A percentile compares a stretch with the other conserved stretches of the same genome.
Conservation (phyloP, 2,113 vertebrate species). For the Rhinolophus sinicus region DNA sequence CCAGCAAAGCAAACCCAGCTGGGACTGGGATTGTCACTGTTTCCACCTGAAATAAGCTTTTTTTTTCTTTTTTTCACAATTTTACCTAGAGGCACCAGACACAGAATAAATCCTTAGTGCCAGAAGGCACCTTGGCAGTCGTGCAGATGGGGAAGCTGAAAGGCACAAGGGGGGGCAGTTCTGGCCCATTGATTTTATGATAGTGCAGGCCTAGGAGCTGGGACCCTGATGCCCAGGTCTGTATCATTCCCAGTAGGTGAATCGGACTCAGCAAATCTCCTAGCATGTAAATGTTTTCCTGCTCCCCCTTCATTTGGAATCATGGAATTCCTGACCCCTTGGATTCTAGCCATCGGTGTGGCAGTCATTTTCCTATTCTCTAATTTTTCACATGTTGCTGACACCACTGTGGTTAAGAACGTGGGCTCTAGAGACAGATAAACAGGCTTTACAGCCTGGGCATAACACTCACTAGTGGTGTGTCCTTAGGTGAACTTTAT, state of each 20-base stretch:
- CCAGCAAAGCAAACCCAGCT: background rate
- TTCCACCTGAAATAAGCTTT: background rate
- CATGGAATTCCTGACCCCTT: background rate
- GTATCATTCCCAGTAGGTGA: background rate
- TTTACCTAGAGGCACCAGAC: background rate
- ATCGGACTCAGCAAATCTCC: background rate
- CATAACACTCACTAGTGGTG: background rate
- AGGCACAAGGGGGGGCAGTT: fast-evolving
- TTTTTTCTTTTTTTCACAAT: background rate
- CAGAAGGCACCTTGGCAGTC: background rate
- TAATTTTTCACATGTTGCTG: background rate
- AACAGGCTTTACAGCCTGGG: background rate
- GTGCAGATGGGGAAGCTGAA: background rate
- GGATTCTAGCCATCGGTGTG: background rate
- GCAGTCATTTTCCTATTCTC: background rate
- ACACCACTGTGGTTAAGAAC: background rate
- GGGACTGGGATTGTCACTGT: background rate
- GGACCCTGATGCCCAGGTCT: background rate
- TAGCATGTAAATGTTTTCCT: fast-evolving
- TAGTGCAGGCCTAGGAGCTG: background rate
- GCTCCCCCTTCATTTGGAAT: background rate
- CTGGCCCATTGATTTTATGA: background rate
- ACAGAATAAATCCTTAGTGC: background rate
- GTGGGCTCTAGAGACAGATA: background rate
- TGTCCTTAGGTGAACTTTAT: background rate